Evolutionary conservation across 2,888 invertebrate genomes (phyloP).

Genomic region (Timema cristinae): DNA sequence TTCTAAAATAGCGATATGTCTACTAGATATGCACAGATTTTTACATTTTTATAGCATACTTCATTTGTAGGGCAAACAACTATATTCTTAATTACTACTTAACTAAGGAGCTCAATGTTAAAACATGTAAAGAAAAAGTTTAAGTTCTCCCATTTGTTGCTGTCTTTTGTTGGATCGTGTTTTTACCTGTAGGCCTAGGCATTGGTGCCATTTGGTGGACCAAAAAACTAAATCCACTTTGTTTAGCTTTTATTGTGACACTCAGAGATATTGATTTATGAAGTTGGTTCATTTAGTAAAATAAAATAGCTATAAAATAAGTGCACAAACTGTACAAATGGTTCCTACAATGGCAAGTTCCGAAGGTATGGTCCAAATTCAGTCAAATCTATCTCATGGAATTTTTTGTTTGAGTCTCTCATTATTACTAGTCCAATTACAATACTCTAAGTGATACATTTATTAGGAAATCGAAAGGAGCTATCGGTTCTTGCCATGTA

Average conservation of each 20-base stretch:
- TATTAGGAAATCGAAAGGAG: neutral
- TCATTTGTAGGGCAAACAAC: constrained; percentile 33
- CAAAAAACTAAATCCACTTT: constrained; percentile 25
- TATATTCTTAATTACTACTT: constrained; percentile 32
- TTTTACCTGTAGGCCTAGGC: constrained; percentile 24
- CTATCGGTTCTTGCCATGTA: constrained; percentile 33
- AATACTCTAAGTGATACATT: constrained; percentile 17
- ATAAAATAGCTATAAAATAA: constrained; percentile 21
- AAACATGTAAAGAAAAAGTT: constrained; percentile 22
- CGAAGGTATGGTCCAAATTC: constrained; percentile 18
- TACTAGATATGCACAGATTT: constrained; percentile 34
- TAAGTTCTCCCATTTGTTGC: constrained; percentile 20
- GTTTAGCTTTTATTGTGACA: constrained; percentile 31
- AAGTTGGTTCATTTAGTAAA: constrained; percentile 29
- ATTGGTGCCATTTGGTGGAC: constrained; percentile 24
- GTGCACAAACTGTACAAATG: constrained; percentile 32
- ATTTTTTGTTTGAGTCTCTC: no score
- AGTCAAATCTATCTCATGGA: no score
- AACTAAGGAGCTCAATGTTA: constrained; percentile 31
- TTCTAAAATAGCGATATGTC: constrained; percentile 32
- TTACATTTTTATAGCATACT: constrained; percentile 35
- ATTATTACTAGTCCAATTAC: neutral
- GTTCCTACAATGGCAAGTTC: constrained; percentile 33
- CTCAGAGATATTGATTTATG: constrained; percentile 28
- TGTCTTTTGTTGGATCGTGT: constrained; percentile 18